Base-by-base conservation (phyloP, 2,797 vertebrate species). In the Gymnothorax javanicus region DNA sequence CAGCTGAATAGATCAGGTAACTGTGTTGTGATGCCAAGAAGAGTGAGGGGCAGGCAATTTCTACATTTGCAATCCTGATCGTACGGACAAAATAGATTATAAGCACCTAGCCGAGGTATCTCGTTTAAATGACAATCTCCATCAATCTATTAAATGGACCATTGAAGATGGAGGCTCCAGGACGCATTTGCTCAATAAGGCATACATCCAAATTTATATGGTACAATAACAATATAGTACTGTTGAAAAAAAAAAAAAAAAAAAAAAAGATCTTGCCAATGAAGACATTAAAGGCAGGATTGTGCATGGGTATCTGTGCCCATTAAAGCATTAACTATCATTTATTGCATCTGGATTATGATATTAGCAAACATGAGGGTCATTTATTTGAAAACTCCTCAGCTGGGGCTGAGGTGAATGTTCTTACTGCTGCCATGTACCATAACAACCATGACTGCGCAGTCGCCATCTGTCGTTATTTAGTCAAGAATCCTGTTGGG, bases 21-120 rank as follows among this genome's bases (percentile, higher is more conserved):
- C 73, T 50, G 73, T 50, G 73, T 50, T 50, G 73, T 50, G 73
- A 52, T 77, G 33, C 43, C 15, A 57, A 57, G 79, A 56, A n/a
- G 33, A 43, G 33, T 1, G 75, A 25, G 43, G 75, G 27, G 75
- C 23, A 43, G 17, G 79, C 52, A 57, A 27, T 57, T 11, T 82
- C 17, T 86, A 83, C 57, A 64, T 84, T 27, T 43, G 43, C 17
- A 50, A 43, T 77, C 33, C 43, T 58, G 84, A 82, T 79, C 62
- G 69, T 82, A 27, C 82, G 90, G 91, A 91, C 91, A 88, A 91
- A 69, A 52, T 82, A 73, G 64, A 79, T 89, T 90, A 90, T 89
- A 89, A 6, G 56, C 77, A 60, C 60, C 71, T 15, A 81, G 85
- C 87, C n/a, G 84, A 43, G 85, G 58, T 77, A 73, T 50, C 54